phyloP scores from a whole-genome alignment of 2,888 invertebrate genomes.

The Nemurella pictetii region DNA sequence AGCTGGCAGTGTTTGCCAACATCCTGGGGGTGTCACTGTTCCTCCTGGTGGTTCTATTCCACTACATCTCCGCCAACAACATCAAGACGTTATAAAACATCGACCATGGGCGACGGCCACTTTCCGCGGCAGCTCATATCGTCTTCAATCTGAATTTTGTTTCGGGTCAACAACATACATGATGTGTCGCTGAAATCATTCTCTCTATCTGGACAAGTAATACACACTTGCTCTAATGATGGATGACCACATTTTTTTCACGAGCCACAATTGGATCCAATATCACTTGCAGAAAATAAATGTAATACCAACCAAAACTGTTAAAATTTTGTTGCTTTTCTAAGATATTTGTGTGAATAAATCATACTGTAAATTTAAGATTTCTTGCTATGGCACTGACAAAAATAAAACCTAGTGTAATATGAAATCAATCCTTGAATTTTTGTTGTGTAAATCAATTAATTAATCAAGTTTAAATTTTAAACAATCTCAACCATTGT shows the following conservation, averaged over 20 bases:
- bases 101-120: neutral
- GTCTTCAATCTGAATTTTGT: neutral
- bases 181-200: neutral
- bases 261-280: neutral
- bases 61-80: slow-evolving; percentile 90
- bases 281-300: neutral
- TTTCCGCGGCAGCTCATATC: neutral
- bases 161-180: neutral
- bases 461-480: no score
- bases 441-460: no score
- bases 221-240: no score
- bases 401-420: neutral
- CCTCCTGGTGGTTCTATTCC: slow-evolving; percentile 92
- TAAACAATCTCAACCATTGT: no score
- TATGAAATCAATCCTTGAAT: no score
- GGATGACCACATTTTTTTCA: neutral
- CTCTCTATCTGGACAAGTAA: no score
- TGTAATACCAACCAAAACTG: neutral
- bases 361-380: no score
- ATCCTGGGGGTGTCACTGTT: slow-evolving; percentile 90
- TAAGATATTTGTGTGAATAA: no score
- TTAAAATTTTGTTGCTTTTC: neutral
- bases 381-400: neutral
- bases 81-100: slow-evolving; percentile 54
- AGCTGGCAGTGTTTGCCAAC: slow-evolving; percentile 94